Conservation (phyloP, 64 coral and sea anemone genomes). For the Montipora foliosa region DNA sequence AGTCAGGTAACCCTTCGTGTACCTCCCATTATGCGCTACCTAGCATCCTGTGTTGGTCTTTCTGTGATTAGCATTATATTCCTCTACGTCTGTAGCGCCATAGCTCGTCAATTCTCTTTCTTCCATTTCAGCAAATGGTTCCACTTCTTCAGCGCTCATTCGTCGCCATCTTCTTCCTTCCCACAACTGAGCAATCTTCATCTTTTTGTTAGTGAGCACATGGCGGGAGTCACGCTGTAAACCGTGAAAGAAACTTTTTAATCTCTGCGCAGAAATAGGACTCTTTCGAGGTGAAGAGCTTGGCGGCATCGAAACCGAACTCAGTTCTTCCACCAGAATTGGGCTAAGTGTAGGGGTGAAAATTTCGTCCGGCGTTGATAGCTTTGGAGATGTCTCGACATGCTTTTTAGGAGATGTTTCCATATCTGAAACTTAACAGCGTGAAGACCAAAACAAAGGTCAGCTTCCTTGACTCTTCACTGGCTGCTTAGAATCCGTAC, state of each 20-base stretch:
- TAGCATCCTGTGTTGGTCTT: not conserved
- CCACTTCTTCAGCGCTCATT: conserved; percentile 24
- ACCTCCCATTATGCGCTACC: not conserved
- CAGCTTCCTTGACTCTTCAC: too few species aligned
- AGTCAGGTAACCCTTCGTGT: not conserved
- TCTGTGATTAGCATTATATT: not conserved
- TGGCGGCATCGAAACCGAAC: not conserved
- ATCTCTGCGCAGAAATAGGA: conserved; percentile 19
- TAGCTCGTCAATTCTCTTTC: conserved; percentile 42
- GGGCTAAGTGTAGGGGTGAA: conserved; percentile 6
- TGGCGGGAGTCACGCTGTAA: conserved; percentile 65
- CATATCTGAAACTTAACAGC: not conserved
- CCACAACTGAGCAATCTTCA: conserved; percentile 52
- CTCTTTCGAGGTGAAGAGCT: conserved; percentile 16
- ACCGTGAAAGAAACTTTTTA: conserved; percentile 75
- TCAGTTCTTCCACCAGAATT: not conserved
- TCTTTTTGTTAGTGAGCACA: conserved; percentile 41
- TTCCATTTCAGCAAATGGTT: conserved; percentile 66
- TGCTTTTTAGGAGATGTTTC: not conserved
- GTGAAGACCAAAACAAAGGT: too few species aligned
- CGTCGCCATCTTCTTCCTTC: conserved; percentile 37
- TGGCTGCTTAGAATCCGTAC: too few species aligned
- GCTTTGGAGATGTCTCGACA: not conserved
- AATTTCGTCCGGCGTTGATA: not conserved
- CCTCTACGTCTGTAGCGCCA: conserved; percentile 30